Evolutionary conservation across 37 sponge, comb jelly and placozoan genomes (phyloP).

Genomic region (Halisarca cf. caerulea): DNA sequence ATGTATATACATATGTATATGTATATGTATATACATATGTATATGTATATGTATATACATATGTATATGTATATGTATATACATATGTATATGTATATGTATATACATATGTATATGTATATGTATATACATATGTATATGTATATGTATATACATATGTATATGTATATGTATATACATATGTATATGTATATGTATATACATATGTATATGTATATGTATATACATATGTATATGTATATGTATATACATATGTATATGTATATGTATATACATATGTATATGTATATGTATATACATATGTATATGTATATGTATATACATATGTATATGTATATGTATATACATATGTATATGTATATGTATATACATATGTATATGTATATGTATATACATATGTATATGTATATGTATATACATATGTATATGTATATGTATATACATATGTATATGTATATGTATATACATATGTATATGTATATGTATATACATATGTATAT

Average conservation of each 20-base stretch:
- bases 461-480: slow-evolving; percentile 6
- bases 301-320: slow-evolving; percentile 23
- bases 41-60: slow-evolving; percentile 4
- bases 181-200: slow-evolving; percentile 4
- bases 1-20: slow-evolving; percentile 11
- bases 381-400: slow-evolving; percentile 15
- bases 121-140: slow-evolving; percentile 23
- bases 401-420: slow-evolving; percentile 22
- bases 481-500: background rate
- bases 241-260: slow-evolving; percentile 16
- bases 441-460: slow-evolving; percentile 24
- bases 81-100: slow-evolving; percentile 21
- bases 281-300: slow-evolving; percentile 23
- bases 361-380: slow-evolving; percentile 19
- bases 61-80: slow-evolving; percentile 26
- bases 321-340: slow-evolving; percentile 11
- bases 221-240: slow-evolving; percentile 21
- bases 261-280: slow-evolving; percentile 22
- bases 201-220: slow-evolving; percentile 14
- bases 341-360: background rate
- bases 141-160: slow-evolving; percentile 22
- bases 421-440: slow-evolving; percentile 25
- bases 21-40: background rate
- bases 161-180: slow-evolving; percentile 4
- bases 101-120: slow-evolving; percentile 16